Conservation (phyloP, 2,113 vertebrate genomes). For the Cairina moschata region DNA sequence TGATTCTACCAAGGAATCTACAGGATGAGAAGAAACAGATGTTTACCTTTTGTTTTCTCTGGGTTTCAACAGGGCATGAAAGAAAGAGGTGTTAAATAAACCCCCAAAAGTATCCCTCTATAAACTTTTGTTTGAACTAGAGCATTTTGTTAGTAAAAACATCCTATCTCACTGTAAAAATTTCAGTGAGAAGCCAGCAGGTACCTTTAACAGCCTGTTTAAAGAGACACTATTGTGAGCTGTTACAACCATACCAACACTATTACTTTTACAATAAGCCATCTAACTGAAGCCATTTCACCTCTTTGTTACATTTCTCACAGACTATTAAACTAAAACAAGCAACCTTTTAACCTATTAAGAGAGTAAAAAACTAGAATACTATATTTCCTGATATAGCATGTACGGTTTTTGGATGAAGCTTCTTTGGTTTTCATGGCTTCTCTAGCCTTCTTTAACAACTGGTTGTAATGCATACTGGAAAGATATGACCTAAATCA, state of each 20-base stretch:
- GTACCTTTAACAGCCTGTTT: not conserved
- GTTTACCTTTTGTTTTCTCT: not conserved
- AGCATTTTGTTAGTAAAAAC: not conserved
- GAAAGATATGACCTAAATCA: not conserved
- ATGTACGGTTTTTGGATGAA: not conserved
- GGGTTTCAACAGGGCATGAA: not conserved
- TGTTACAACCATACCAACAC: not conserved
- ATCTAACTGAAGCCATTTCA: not conserved
- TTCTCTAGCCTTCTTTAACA: not conserved
- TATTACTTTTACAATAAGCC: not conserved
- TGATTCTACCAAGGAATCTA: not conserved
- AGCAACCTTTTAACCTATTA: not conserved
- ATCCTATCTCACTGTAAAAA: not conserved
- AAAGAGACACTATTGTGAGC: not conserved
- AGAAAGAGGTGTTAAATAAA: not conserved
- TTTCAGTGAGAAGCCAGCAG: not conserved
- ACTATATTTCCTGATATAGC: not conserved
- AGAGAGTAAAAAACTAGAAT: not conserved
- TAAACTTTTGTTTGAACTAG: not conserved
- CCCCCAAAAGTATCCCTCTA: not conserved
- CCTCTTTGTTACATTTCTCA: not conserved
- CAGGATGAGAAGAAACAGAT: not conserved
- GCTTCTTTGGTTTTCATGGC: not conserved
- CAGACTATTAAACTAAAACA: not conserved
- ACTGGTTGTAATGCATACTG: rapidly evolving